Base-by-base conservation (phyloP, 2,113 vertebrate genomes). In the Verasper variegatus region DNA sequence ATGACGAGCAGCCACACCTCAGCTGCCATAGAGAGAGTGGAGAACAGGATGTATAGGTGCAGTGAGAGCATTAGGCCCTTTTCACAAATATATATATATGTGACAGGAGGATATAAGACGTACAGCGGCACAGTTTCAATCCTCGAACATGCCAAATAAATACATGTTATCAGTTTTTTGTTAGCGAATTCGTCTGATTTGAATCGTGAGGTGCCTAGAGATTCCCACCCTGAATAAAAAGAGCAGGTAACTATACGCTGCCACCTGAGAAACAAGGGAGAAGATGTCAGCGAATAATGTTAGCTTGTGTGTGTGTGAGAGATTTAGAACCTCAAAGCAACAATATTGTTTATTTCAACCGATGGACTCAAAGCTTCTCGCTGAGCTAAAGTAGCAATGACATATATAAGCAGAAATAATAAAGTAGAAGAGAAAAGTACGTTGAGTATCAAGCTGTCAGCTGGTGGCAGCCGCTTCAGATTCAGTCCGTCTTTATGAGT, bases 401-500 rank as follows among this genome's bases (percentile, higher is more conserved):
- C 47, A 18, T 2, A 18, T 51, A 18, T 18, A 2, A 51, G 47
- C 47, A 51, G 47, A 63, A 72, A 69, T 56, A n/a, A 40, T 67
- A 45, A 64, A 61, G 59, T 58, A 66, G 57, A 37, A 63, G 60
- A 52, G n/a, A 71, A 37, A 73, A 51, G 40, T 65, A 20, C 52
- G 37, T 31, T 0, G 31, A 31, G 31, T 60, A 63, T 67, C 57
- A 59, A 56, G 59, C 47, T 81, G 76, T 70, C 74, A 82, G 80
- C 68, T 42, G 40, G 47, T 64, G 24, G 52, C 55, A 74, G 61
- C 23, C 26, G 26, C 68, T 35, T 76, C 55, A 58, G 35, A 80
- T 18, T 49, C 14, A 18, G 14, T 64, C 81, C 49, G 66, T 78
- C 72, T 71, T 82, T 68, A 85, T 83, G 71, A 78, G 55, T 65